Base-by-base conservation (phyloP, 2,888 invertebrate species). In the Nowickia ferox region DNA sequence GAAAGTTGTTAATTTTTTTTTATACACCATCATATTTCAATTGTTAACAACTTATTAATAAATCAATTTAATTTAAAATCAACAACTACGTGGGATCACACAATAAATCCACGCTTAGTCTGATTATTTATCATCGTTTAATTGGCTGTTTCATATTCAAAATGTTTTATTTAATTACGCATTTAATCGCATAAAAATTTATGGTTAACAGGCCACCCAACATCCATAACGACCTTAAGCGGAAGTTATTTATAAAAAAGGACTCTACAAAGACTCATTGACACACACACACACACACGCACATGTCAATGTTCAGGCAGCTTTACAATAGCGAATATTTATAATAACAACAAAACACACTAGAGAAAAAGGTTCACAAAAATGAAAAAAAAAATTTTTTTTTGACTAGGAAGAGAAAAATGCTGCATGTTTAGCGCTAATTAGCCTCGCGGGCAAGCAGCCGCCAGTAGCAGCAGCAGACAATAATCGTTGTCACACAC, bases 401-500 rank as follows among this genome's bases (percentile, higher is more conserved):
- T 30, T 30, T 30, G 10, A 2, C 13, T 3, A 17, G 1, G 15
- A n/a, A 13, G 63, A 74, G 30, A 10, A 55, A 86, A 79, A 66
- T 42, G 79, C 78, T 59, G 55, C 79, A 83, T 71, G 76, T 80
- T 86, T 76, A 83, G 83, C 83, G 83, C 86, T 86, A 86, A 86
- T 86, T 86, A 86, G 83, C 83, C 86, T 86, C 86, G 44, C 83
- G 86, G 86, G 85, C 85, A 81, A 78, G 15, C 63, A 74, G n/a
- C 42, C 76, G n/a, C 42, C 76, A 57, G 69, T 72, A 76, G 61
- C 65, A 75, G n/a, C 63, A 74, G n/a, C 42, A 30, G 6, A 30
- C 76, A 57, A 63, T 72, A 76, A 66, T 65, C 65, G n/a, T 0
- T 65, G 15, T 38, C 17, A 65, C 42, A 46, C 44, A 71, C 38